Evolutionary conservation across 2,888 invertebrate genomes (phyloP).

Genomic region (Eupeodes luniger): DNA sequence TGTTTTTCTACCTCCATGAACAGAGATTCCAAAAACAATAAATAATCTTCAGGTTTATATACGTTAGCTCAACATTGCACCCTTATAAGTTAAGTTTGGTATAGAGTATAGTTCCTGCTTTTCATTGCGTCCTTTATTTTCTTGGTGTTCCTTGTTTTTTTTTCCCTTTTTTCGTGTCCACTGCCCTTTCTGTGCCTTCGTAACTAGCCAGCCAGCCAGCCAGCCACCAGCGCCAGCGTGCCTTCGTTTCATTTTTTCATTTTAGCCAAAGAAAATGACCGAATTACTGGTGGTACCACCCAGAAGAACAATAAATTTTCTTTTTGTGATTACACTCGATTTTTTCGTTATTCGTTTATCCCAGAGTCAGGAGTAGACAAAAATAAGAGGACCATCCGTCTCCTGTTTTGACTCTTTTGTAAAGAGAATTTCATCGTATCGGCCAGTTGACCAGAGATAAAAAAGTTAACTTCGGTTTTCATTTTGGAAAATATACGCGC

Average conservation of each 20-base stretch:
- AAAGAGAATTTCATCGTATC: conserved; percentile 20
- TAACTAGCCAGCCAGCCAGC: not conserved
- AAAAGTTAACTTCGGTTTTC: too few species aligned
- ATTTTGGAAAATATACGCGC: too few species aligned
- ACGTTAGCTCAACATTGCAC: conserved; percentile 66
- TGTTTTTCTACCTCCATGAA: conserved; percentile 67
- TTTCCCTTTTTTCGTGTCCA: conserved; percentile 6
- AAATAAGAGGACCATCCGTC: conserved; percentile 24
- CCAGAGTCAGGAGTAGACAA: conserved; percentile 29
- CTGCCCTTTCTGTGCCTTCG: not conserved
- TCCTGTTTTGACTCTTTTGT: not conserved
- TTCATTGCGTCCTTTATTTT: conserved; percentile 16
- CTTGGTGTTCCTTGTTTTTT: not conserved
- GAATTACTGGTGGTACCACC: conserved; percentile 66
- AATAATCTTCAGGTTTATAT: conserved; percentile 75
- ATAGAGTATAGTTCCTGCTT: conserved; percentile 31
- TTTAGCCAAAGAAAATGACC: conserved; percentile 69
- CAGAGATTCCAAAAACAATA: conserved; percentile 72
- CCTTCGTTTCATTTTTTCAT: conserved; percentile 57
- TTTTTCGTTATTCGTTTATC: conserved; percentile 53
- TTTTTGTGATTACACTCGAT: conserved; percentile 69
- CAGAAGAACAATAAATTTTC: conserved; percentile 73
- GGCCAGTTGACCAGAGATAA: not conserved
- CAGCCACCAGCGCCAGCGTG: not conserved
- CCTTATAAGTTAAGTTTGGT: conserved; percentile 32